phyloP scores from a whole-genome alignment of 2,888 invertebrate genomes.

The Agrilus biguttatus region DNA sequence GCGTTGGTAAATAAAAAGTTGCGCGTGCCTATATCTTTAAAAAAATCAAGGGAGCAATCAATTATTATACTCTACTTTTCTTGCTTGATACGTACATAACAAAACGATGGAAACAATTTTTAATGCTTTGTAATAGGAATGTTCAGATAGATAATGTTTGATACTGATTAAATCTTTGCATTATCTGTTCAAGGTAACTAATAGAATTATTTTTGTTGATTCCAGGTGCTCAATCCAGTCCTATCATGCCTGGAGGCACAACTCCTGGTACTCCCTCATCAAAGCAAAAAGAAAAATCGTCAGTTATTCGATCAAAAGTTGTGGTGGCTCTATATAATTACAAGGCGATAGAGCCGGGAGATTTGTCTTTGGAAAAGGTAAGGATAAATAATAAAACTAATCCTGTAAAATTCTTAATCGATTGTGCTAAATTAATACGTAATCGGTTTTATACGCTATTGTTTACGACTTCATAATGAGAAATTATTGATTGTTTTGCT shows the following conservation, averaged over 20 bases:
- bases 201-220: slow-evolving; percentile 8
- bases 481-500: too few species aligned
- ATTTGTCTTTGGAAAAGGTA: slow-evolving; percentile 70
- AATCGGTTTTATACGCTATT: not conserved
- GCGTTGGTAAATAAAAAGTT: not conserved
- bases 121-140: not conserved
- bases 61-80: too few species aligned
- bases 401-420: not conserved
- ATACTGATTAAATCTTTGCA: not conserved
- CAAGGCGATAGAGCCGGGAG: slow-evolving; percentile 79
- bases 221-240: slow-evolving; percentile 36
- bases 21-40: too few species aligned
- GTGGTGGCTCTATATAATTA: slow-evolving; percentile 85
- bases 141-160: not conserved
- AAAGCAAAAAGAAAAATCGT: slow-evolving; percentile 60
- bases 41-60: too few species aligned
- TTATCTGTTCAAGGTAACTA: not conserved
- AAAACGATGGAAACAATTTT: too few species aligned
- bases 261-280: slow-evolving; percentile 71
- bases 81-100: too few species aligned
- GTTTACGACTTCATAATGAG: not conserved
- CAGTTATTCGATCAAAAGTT: slow-evolving; percentile 52
- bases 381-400: not conserved
- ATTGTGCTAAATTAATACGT: not conserved
- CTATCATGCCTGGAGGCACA: slow-evolving; percentile 41